Evolutionary conservation across 2,113 vertebrate genomes (phyloP).

Genomic region (Cromileptes altivelis): DNA sequence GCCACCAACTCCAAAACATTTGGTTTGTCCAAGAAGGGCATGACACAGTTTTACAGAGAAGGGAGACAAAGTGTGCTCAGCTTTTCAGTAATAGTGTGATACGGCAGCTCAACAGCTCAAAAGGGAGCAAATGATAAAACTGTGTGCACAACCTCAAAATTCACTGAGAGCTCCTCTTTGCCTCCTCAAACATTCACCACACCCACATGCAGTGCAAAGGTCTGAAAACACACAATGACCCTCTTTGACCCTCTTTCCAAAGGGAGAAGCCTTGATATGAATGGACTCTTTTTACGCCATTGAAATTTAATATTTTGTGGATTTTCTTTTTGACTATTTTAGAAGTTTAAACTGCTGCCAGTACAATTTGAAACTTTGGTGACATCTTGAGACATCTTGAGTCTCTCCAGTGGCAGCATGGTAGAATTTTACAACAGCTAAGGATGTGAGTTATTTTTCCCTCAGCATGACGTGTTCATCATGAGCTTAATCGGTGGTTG

Average conservation of each 20-base stretch:
- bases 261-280: neutral
- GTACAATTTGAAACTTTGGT: neutral
- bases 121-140: neutral
- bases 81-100: neutral
- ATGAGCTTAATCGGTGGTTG: neutral
- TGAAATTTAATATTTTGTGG: neutral
- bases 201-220: neutral
- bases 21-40: neutral
- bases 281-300: neutral
- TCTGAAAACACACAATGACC: conserved; percentile 14
- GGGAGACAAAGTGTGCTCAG: neutral
- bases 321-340: neutral
- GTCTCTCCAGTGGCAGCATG: neutral
- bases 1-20: neutral
- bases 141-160: neutral
- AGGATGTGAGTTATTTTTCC: neutral
- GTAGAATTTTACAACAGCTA: neutral
- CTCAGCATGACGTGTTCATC: neutral
- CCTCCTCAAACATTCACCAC: neutral
- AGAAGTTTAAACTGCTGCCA: neutral
- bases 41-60: neutral
- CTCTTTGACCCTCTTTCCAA: conserved; percentile 6
- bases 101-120: neutral
- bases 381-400: conserved; percentile 1
- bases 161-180: neutral